phyloP scores from a whole-genome alignment of 2,797 vertebrate genomes.

The Mareca strepera region DNA sequence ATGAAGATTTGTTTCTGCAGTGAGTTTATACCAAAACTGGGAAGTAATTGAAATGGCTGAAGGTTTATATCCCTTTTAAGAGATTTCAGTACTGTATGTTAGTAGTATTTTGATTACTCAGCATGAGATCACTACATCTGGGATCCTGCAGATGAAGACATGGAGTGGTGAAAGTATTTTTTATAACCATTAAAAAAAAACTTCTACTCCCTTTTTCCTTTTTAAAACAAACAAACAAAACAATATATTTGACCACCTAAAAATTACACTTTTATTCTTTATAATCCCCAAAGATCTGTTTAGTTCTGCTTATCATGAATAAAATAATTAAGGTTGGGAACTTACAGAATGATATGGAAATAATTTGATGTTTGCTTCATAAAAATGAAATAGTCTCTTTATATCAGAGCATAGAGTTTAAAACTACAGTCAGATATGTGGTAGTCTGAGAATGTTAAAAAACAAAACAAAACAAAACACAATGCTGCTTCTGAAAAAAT shows the following conservation, averaged over 20 bases:
- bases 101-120: not conserved
- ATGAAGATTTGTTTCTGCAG: not conserved
- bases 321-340: not conserved
- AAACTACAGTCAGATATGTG: not conserved
- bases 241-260: not conserved
- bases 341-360: not conserved
- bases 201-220: not conserved
- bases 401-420: not conserved
- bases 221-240: too few species aligned
- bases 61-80: not conserved
- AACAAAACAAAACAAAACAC: not conserved
- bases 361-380: not conserved
- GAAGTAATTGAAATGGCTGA: not conserved
- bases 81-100: not conserved
- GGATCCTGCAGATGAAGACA: not conserved
- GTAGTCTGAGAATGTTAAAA: not conserved
- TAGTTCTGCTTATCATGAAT: not conserved
- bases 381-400: not conserved
- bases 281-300: not conserved
- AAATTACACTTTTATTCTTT: not conserved
- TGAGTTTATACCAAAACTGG: not conserved
- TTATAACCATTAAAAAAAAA: not conserved
- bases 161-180: not conserved
- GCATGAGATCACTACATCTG: not conserved
- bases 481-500: not conserved